Evolutionary conservation across 2,113 vertebrate genomes (phyloP), one percentile per base, ranked within the genome.

Genomic region (Lutjanus erythropterus): DNA sequence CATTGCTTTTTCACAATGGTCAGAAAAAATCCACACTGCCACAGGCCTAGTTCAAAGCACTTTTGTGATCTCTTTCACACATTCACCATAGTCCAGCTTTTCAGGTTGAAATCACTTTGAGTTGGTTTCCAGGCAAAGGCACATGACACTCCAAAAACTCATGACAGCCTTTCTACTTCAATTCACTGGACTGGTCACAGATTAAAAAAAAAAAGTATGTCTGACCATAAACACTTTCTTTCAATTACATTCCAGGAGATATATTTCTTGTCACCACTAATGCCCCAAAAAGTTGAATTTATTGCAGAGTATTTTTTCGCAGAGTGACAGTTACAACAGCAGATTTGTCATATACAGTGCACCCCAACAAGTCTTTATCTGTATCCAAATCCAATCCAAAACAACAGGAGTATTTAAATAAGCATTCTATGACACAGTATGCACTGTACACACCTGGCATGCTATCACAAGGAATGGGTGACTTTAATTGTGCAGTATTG

Each of bases 241-340:
- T 77, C 64, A 49, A 27, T 76, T 76, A 67, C 74, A 60, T 77
- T 49, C 50, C 42, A 59, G 23, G 53, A 50, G 5, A 68, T 50
- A n/a, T 68, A 46, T 29, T 11, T 56, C 41, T 67, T 71, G 14
- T 47, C 11, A 44, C 19, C 21, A 70, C 33, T 41, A 69, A 77
- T 46, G 4, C 27, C 31, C 8, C 3, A 66, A 71, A 58, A 33
- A 35, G 7, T 25, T 18, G 5, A 44, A 55, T 65, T 44, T 67
- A 15, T 21, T 33, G 56, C 35, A 29, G 42, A 23, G 25, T 12
- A 55, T 33, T n/a, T 9, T n/a, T 19, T 18, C n/a, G 12, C 16
- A 50, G 35, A 18, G 25, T 64, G 46, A 37, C 12, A 6, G 39
- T 10, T 12, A 4, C 5, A 59, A 37, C 16, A 49, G 18, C 14